Evolutionary conservation across 30 jellyfish, hydroid and myxozoan species (phyloP), one percentile per base, ranked within the genome.

Genomic region (Rhopilema esculentum): DNA sequence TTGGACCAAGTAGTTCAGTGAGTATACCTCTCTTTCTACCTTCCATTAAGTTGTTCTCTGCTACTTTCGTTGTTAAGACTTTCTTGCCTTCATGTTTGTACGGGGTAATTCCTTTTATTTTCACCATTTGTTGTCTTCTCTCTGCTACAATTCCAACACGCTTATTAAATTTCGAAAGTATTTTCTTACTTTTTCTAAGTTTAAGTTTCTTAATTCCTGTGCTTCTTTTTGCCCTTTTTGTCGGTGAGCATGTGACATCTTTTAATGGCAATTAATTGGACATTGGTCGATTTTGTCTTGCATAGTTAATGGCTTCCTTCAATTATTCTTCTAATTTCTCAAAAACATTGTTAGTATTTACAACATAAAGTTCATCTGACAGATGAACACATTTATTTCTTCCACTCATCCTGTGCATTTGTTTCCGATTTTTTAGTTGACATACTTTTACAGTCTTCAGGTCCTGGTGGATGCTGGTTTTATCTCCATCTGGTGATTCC

Each of bases 241-340:
- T 19, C 29, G 73, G 73, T n/a, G 73, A 63, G 73, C 27, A 24
- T n/a, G 73, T 19, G 27, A 19, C 30, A 24, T 63, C 73, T 24
- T 63, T 63, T 63, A 63, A 24, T 63, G 73, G 30, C 30, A 63
- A 27, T 0, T n/a, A 8, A 24, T 74, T 74, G 27, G 27, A 16
- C 30, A 16, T 28, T 18, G 72, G 27, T 16, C 49, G 85, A 74
- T 22, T 20, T 24, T 74, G 33, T 67, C 61, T 28, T 63, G 85
- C 22, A 31, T 24, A 48, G 28, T 28, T 16, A 48, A 28, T 21
- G 26, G 40, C 8, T 31, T 21, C 27, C 69, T 28, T 48, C 33
- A 74, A 16, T 67, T 23, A 6, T 74, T 0, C 85, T 20, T 19
- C 28, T 20, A 40, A 19, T 27, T 27, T 49, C 61, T 30, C 40